A percentile compares a stretch with the other conserved stretches of the same genome.
phyloP scores from a whole-genome alignment of 2,797 vertebrate species.

The Smutsia temminckii region DNA sequence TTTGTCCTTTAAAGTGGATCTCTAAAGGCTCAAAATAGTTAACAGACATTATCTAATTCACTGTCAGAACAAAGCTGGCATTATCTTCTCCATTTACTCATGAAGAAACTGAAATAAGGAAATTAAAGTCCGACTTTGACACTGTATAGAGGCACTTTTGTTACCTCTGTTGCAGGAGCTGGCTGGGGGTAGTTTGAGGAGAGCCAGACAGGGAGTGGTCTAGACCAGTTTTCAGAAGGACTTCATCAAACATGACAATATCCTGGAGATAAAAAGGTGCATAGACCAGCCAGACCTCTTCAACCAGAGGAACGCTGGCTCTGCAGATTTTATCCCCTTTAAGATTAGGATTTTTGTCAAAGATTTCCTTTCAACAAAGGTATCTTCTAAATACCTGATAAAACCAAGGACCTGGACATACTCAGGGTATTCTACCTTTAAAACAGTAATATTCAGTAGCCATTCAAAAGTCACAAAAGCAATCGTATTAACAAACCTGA shows the following conservation, averaged over 20 bases:
- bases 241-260: neutral
- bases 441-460: neutral
- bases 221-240: neutral
- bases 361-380: slow-evolving; percentile 30
- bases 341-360: slow-evolving; percentile 26
- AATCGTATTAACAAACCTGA: neutral
- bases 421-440: neutral
- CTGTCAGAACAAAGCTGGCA: slow-evolving; percentile 30
- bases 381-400: neutral
- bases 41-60: slow-evolving; percentile 44
- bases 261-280: neutral
- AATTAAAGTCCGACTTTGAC: neutral
- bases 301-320: neutral
- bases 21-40: slow-evolving; percentile 48
- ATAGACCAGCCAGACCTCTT: neutral
- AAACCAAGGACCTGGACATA: neutral
- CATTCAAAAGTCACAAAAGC: slow-evolving; percentile 18
- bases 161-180: neutral
- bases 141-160: neutral
- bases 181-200: neutral
- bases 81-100: neutral
- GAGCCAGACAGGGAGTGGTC: neutral
- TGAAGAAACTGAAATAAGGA: slow-evolving; percentile 45
- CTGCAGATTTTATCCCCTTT: slow-evolving; percentile 27
- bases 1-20: slow-evolving; percentile 30